These are phyloP conservation scores for Halisarca cf. caerulea DNA, from an alignment of 37 sponge, comb jelly and placozoan species.

Conservation along the genomic window DNA sequence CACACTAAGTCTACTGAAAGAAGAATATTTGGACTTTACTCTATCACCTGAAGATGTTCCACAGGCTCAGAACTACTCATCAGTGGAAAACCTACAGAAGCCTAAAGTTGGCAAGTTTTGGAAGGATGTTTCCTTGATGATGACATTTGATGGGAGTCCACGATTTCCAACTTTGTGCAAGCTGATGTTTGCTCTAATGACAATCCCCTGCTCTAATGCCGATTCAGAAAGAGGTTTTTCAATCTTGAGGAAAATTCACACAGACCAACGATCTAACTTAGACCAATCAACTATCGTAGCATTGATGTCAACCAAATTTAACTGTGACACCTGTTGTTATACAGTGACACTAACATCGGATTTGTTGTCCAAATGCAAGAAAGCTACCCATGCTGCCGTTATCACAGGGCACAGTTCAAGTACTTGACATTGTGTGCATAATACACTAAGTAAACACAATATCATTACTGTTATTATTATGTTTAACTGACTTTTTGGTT, in stretches of 20 bases:
- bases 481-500: too few species aligned
- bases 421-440: not conserved
- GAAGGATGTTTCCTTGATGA: not conserved
- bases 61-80: not conserved
- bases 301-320: constrained; percentile 36
- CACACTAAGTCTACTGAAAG: constrained; percentile 30
- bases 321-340: constrained; percentile 33
- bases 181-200: constrained; percentile 32
- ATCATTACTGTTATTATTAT: not conserved
- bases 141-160: constrained; percentile 16
- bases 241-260: constrained; percentile 44
- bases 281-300: constrained; percentile 7
- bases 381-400: not conserved
- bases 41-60: constrained; percentile 37
- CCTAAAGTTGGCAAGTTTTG: not conserved
- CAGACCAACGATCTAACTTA: constrained; percentile 13
- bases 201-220: constrained; percentile 25
- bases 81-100: not conserved
- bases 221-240: constrained; percentile 23
- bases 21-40: constrained; percentile 31
- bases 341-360: constrained; percentile 7
- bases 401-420: not conserved
- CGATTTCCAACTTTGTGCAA: constrained; percentile 33
- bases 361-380: constrained; percentile 11
- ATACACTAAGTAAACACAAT: not conserved